Base-by-base conservation (phyloP, 2,797 vertebrate species). In the Synaphobranchus kaupii region DNA sequence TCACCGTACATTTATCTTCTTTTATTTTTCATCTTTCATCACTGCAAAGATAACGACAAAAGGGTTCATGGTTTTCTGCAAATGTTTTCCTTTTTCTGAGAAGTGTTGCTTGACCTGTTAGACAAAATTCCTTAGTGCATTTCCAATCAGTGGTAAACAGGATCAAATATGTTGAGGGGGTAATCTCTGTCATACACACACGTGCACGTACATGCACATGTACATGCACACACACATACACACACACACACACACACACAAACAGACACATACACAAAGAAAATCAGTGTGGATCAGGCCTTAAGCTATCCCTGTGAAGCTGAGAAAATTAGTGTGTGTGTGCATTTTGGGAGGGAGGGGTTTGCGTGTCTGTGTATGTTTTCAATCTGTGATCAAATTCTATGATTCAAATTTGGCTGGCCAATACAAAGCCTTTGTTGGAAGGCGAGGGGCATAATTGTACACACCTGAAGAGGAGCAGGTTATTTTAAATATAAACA, bases 1-100 rank as follows among this genome's bases (percentile, higher is more conserved):
- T 80, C 90, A 92, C 90, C 87, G 39, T 88, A 88, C 15, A 34
- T 39, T 17, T n/a, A 81, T 81, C 28, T n/a, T 39, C 39, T 39
- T 39, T 39, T 39, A 39, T 39, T 39, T 39, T 39, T 39, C 39
- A 39, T 39, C 39, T 25, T 48, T 6, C 44, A 48, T 50, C 47
- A 8, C 44, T 48, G 78, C 78, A 81, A 81, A 81, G 13, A 76
- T 25, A 31, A 73, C 34, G 17, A 56, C 6, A 9, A 44, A 44
- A 2, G 17, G 48, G 28, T 7, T 66, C 31, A 58, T 44, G 4
- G 50, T 54, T 12, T 48, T 54, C 52, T 83, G 50, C 78, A 81
- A 48, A 81, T 66, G 25, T 3, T 85, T 68, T 80, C 44, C 76
- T 44, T 78, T 81, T 54, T 39, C 34, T 48, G 52, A n/a, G 44